Percentiles rank a stretch among this genome's conserved stretches.
phyloP scores from a whole-genome alignment of 2,888 invertebrate genomes.

The Sepiola atlantica region DNA sequence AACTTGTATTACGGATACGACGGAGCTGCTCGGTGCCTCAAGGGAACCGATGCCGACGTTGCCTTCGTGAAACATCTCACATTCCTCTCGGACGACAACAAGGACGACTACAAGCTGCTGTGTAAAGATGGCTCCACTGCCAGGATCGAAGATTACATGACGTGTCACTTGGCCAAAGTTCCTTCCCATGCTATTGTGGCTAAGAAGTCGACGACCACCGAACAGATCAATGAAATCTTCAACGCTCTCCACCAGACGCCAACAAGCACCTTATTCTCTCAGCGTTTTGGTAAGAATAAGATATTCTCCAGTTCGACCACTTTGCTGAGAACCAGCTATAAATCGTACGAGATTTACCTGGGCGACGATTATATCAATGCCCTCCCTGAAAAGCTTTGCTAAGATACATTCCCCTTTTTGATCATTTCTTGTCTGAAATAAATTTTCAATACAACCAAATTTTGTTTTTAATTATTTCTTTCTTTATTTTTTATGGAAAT shows the following conservation, averaged over 20 bases:
- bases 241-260: neutral
- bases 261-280: neutral
- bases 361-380: neutral
- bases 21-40: constrained; percentile 83
- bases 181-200: constrained; percentile 90
- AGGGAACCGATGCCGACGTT: constrained; percentile 88
- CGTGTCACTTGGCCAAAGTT: constrained; percentile 90
- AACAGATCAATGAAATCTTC: neutral
- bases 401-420: neutral
- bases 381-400: neutral
- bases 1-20: constrained; percentile 83
- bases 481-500: too few species aligned
- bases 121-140: constrained; percentile 82
- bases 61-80: constrained; percentile 83
- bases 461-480: too few species aligned
- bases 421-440: neutral
- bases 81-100: constrained; percentile 78
- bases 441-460: neutral
- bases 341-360: neutral
- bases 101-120: constrained; percentile 49
- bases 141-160: constrained; percentile 83
- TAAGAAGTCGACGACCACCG: constrained; percentile 72
- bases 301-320: neutral
- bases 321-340: neutral
- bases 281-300: neutral